A percentile compares a stretch with the other conserved stretches of the same genome.
These are phyloP conservation scores for Hippocampus guttulatus DNA, from an alignment of 2,113 vertebrate genomes.

Conservation along the genomic window DNA sequence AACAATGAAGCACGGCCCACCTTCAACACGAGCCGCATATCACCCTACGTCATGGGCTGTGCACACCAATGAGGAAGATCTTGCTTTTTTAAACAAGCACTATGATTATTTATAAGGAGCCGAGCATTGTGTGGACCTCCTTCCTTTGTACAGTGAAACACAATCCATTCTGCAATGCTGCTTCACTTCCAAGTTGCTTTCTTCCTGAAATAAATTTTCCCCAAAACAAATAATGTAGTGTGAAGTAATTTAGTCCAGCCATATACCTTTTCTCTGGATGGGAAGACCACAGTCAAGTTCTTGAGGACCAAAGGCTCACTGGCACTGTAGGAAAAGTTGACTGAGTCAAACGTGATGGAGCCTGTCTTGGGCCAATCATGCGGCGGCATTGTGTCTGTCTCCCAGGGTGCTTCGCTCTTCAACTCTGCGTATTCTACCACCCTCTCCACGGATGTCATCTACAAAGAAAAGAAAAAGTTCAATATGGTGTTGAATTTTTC, in stretches of 20 bases:
- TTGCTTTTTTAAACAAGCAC: constrained; percentile 46
- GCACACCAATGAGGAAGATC: constrained; percentile 42
- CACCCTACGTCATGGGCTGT: constrained; percentile 51
- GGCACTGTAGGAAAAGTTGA: constrained; percentile 85
- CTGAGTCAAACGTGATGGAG: constrained; percentile 83
- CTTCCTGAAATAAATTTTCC: neutral
- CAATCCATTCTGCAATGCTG: neutral
- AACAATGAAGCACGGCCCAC: constrained; percentile 55
- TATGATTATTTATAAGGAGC: constrained; percentile 8
- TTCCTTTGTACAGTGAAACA: neutral
- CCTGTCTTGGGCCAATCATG: constrained; percentile 82
- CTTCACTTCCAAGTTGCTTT: neutral
- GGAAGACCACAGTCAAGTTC: constrained; percentile 82
- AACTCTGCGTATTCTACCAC: constrained; percentile 91
- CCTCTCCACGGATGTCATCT: constrained; percentile 97
- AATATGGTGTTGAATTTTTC: neutral
- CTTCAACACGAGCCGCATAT: constrained; percentile 59
- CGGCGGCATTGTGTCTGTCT: constrained; percentile 76
- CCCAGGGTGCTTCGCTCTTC: constrained; percentile 91
- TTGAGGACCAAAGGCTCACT: constrained; percentile 82
- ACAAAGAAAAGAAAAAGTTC: neutral
- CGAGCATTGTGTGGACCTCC: neutral
- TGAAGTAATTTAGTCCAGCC: no score
- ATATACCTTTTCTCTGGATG: constrained; percentile 84
- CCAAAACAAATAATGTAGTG: no score